These are phyloP conservation scores for Odobenus rosmarus DNA, from an alignment of 2,113 vertebrate species.

Conservation along the genomic window DNA sequence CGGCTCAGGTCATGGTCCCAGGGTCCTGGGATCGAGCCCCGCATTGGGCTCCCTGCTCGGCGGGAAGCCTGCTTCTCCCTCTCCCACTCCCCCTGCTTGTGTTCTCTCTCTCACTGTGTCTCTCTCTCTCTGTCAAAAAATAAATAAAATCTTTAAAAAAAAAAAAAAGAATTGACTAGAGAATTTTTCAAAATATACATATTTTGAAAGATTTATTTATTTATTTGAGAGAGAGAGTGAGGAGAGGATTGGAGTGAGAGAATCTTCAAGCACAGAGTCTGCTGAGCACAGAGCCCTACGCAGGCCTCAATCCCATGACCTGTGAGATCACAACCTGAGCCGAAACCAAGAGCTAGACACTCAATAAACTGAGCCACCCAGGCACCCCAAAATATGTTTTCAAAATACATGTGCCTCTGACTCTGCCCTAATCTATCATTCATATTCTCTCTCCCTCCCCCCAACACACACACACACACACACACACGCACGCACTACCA, in stretches of 20 bases:
- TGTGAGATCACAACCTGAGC: not conserved
- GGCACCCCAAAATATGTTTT: not conserved
- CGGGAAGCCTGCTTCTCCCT: no score
- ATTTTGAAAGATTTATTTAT: not conserved
- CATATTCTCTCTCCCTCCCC: not conserved
- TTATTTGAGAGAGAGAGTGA: not conserved
- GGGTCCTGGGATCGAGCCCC: no score
- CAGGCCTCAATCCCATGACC: not conserved
- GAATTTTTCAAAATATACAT: not conserved
- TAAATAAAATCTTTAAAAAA: no score
- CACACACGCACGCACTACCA: accelerated
- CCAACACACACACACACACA: no score
- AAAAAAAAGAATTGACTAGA: not conserved
- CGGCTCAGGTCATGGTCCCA: no score
- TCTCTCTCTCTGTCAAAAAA: no score
- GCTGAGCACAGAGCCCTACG: not conserved
- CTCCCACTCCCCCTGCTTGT: no score
- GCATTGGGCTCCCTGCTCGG: no score
- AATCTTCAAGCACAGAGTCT: not conserved
- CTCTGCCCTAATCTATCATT: not conserved
- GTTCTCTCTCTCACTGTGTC: no score
- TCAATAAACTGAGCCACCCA: not conserved
- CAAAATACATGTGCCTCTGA: not conserved
- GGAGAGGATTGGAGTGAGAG: not conserved
- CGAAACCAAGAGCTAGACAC: not conserved